Conservation (phyloP, 2,797 vertebrate species). For the Galago senegalensis region DNA sequence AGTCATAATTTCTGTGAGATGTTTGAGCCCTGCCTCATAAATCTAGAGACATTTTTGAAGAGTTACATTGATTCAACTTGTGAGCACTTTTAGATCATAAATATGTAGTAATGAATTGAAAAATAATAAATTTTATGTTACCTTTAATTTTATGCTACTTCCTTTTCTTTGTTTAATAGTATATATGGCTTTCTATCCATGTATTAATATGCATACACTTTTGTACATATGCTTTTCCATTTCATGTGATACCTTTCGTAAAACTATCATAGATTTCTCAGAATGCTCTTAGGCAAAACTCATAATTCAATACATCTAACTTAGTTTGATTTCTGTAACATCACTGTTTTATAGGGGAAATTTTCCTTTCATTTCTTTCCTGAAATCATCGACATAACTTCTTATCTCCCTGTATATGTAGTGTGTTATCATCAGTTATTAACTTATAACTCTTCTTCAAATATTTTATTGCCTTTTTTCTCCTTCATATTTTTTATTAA, state of each 20-base stretch:
- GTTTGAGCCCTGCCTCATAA: neutral
- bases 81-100: neutral
- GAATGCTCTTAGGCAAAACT: neutral
- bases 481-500: slow-evolving; percentile 13
- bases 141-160: neutral
- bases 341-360: neutral
- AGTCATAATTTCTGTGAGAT: neutral
- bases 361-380: neutral
- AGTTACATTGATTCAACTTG: neutral
- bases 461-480: neutral
- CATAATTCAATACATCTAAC: neutral
- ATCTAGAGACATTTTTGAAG: neutral
- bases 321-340: neutral
- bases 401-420: neutral
- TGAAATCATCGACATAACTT: neutral
- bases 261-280: neutral
- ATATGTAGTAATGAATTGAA: neutral
- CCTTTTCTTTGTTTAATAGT: neutral
- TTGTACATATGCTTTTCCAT: neutral
- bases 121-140: neutral
- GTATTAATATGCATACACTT: neutral
- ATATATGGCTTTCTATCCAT: neutral
- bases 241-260: neutral
- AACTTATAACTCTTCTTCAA: neutral
- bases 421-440: neutral